These are phyloP conservation scores for Leiothrix lutea DNA, from an alignment of 2,113 vertebrate genomes.

Conservation along the genomic window DNA sequence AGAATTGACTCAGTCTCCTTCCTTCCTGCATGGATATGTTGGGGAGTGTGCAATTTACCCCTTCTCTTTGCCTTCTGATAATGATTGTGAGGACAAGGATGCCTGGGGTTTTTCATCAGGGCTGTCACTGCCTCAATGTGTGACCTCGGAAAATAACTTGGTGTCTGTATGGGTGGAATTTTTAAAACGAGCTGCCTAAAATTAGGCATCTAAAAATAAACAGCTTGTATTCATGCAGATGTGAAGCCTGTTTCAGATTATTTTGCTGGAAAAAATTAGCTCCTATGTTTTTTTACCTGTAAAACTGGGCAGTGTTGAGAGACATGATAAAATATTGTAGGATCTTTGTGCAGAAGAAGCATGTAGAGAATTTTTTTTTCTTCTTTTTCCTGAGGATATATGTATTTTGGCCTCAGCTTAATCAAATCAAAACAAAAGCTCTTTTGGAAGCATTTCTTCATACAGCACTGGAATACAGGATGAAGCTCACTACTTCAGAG, in stretches of 20 bases:
- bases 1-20: background rate
- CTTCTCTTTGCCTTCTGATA: background rate
- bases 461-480: background rate
- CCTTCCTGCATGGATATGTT: background rate
- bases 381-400: background rate
- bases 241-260: background rate
- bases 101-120: slow-evolving; percentile 19
- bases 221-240: background rate
- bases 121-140: background rate
- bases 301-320: background rate
- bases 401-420: background rate
- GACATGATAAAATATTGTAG: background rate
- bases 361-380: background rate
- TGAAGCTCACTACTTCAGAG: background rate
- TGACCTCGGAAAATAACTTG: background rate
- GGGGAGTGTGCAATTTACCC: background rate
- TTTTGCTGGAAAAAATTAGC: background rate
- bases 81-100: background rate
- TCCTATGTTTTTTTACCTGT: background rate
- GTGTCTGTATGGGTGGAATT: background rate
- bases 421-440: background rate
- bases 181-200: background rate
- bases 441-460: background rate
- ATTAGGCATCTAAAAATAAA: slow-evolving; percentile 37
- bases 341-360: background rate